phyloP scores from a whole-genome alignment of 2,113 vertebrate genomes.

The Synodontis membranacea region DNA sequence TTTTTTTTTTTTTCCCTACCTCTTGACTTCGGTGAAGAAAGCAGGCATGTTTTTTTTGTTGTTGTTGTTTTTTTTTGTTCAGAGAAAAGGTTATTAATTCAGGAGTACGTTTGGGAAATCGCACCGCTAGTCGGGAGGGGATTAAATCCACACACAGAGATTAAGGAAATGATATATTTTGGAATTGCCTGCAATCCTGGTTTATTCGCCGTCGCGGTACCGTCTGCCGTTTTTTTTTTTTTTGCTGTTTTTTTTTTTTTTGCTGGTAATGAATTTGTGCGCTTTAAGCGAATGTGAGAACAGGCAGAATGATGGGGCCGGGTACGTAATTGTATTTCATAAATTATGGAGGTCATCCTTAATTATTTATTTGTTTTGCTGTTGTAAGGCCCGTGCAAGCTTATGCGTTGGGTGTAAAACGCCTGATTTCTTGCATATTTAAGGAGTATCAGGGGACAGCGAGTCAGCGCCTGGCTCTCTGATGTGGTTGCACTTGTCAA shows the following conservation, averaged over 20 bases:
- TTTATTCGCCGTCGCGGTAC: constrained; percentile 31
- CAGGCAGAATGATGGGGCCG: constrained; percentile 38
- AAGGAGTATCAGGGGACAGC: constrained; percentile 38
- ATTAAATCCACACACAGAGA: constrained; percentile 47
- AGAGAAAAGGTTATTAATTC: constrained; percentile 46
- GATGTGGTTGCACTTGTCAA: constrained; percentile 36
- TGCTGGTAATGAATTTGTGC: constrained; percentile 48
- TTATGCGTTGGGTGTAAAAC: constrained; percentile 52
- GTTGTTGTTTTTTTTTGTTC: constrained; percentile 42
- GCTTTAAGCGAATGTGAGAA: constrained; percentile 51
- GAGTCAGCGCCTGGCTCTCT: constrained; percentile 5
- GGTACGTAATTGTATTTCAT: constrained; percentile 59
- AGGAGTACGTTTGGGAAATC: constrained; percentile 55
- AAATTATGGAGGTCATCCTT: constrained; percentile 59
- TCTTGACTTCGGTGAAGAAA: constrained; percentile 49
- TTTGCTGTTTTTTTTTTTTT: too few relatives aligned
- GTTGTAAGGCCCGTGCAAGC: constrained; percentile 43
- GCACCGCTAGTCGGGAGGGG: constrained; percentile 42
- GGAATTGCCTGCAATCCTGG: constrained; percentile 48
- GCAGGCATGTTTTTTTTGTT: constrained; percentile 30
- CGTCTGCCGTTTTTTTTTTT: constrained; percentile 23
- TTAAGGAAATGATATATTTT: constrained; percentile 37
- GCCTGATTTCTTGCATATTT: constrained; percentile 53
- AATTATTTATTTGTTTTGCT: constrained; percentile 61
- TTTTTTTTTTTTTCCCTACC: constrained; percentile 46